Conservation (phyloP, 2,888 invertebrate genomes). For the Dasypogon diadema region DNA sequence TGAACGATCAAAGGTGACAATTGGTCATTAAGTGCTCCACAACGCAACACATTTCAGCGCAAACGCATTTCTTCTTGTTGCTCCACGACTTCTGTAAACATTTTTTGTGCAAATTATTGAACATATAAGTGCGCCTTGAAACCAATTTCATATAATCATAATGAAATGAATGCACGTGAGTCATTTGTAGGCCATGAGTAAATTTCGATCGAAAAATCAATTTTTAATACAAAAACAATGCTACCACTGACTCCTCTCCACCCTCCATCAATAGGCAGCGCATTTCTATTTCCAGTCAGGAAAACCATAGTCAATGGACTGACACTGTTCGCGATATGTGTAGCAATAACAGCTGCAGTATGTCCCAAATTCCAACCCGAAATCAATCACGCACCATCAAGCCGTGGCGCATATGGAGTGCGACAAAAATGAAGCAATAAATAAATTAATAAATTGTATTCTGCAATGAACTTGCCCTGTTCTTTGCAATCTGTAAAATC, state of each 20-base stretch:
- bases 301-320: neutral
- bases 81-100: too few species aligned
- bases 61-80: too few species aligned
- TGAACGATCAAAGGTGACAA: too few species aligned
- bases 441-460: too few species aligned
- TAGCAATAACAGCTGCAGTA: too few species aligned
- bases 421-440: neutral
- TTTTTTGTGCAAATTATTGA: too few species aligned
- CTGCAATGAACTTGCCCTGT: neutral
- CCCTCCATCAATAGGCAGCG: neutral
- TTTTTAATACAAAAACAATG: conserved; percentile 38
- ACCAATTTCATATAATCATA: neutral
- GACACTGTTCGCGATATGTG: too few species aligned
- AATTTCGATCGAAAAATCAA: conserved; percentile 49
- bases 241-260: conserved; percentile 5
- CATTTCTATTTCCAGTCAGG: neutral
- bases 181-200: conserved; percentile 48
- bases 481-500: neutral
- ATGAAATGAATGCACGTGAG: conserved; percentile 36
- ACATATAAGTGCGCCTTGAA: neutral
- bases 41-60: too few species aligned
- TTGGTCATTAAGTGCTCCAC: too few species aligned
- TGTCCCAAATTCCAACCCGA: neutral
- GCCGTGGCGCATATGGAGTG: too few species aligned
- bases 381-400: neutral